Percentiles rank a stretch among this genome's conserved stretches.
Evolutionary conservation across 2,888 invertebrate genomes (phyloP).

Genomic region (Calameuta filiformis): DNA sequence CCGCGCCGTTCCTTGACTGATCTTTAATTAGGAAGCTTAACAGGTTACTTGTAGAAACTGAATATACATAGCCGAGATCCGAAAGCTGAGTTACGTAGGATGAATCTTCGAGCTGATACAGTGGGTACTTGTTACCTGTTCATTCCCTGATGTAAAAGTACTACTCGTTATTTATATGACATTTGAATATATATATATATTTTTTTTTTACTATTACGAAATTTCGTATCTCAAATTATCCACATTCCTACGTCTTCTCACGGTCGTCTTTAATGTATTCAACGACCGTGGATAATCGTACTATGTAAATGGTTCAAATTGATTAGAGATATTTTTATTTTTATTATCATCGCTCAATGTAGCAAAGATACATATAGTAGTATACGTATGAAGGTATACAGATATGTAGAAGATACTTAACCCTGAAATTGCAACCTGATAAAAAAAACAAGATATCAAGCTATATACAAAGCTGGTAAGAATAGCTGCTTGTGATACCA

Average conservation of each 20-base stretch:
- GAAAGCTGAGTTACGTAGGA: not conserved
- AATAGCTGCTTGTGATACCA: not conserved
- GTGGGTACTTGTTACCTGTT: not conserved
- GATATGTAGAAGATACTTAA: not conserved
- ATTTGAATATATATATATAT: not conserved
- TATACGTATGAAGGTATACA: not conserved
- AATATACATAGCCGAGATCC: conserved; percentile 1
- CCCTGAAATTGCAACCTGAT: not conserved
- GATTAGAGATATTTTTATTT: not conserved
- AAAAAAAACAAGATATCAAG: not conserved
- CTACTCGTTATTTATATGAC: not conserved
- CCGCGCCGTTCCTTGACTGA: conserved; percentile 21
- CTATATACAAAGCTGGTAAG: not conserved
- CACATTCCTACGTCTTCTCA: not conserved
- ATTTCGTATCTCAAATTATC: not conserved
- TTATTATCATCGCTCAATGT: no score
- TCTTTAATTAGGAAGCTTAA: conserved; percentile 25
- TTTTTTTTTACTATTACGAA: not conserved
- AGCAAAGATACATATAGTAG: not conserved
- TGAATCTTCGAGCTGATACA: not conserved
- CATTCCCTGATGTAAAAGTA: not conserved
- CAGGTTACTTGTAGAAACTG: conserved; percentile 30
- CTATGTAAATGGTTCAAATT: not conserved
- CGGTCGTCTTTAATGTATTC: not conserved
- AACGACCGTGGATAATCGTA: not conserved